phyloP scores from a whole-genome alignment of 2,113 vertebrate species.

The Euleptes europaea region DNA sequence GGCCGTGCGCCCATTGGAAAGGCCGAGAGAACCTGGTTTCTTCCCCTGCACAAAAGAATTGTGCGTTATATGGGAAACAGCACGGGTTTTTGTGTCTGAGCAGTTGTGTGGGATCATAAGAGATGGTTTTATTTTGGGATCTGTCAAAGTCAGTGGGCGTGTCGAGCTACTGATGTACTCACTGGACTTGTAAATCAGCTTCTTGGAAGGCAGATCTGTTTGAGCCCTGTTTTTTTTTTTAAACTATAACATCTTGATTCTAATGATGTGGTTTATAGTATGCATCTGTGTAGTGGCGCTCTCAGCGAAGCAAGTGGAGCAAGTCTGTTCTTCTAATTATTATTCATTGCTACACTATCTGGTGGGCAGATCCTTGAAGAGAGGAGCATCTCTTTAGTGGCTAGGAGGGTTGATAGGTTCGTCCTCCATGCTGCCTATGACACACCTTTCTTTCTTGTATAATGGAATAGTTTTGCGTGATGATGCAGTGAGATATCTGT shows the following conservation, averaged over 20 bases:
- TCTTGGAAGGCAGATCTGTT: fast-evolving
- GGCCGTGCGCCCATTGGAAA: background rate
- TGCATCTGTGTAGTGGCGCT: background rate
- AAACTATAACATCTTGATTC: background rate
- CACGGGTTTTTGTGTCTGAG: background rate
- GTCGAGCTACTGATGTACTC: background rate
- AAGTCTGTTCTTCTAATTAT: background rate
- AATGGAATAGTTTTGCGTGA: background rate
- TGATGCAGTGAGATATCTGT: background rate
- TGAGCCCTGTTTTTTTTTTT: background rate
- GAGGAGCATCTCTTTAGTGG: background rate
- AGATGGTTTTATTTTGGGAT: background rate
- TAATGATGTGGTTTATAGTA: background rate
- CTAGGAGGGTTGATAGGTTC: background rate
- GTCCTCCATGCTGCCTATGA: background rate
- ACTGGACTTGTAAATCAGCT: background rate
- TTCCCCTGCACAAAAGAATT: background rate
- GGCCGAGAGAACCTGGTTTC: background rate
- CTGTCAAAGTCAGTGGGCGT: constrained; percentile 36
- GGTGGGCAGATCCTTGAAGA: background rate
- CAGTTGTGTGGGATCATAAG: background rate
- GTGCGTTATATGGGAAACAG: background rate
- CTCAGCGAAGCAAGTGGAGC: background rate
- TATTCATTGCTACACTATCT: background rate
- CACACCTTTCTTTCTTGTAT: background rate